phyloP scores from a whole-genome alignment of 2,797 vertebrate genomes.

The Netta rufina region DNA sequence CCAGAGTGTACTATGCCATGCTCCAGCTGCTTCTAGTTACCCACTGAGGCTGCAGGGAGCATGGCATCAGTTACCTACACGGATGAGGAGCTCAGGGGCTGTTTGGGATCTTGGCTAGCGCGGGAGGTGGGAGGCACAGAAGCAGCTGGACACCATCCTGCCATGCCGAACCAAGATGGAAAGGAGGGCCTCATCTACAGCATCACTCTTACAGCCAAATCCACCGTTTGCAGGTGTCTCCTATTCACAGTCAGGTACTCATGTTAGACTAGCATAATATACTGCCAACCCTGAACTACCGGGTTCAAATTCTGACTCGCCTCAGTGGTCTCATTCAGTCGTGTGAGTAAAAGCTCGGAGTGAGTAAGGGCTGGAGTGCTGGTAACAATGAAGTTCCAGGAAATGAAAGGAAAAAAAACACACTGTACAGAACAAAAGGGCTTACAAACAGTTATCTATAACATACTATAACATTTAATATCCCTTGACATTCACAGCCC shows the following conservation, averaged over 20 bases:
- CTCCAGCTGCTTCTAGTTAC: neutral
- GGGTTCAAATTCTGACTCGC: neutral
- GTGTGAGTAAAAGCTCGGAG: neutral
- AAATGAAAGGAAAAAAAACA: neutral
- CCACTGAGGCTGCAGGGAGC: neutral
- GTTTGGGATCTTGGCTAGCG: neutral
- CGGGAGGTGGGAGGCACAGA: neutral
- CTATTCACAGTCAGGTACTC: neutral
- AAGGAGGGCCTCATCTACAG: neutral
- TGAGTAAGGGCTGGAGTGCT: neutral
- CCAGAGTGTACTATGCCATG: neutral
- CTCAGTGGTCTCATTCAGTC: neutral
- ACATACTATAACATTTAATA: neutral
- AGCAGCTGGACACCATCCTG: neutral
- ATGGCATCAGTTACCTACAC: accelerated
- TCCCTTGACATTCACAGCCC: neutral
- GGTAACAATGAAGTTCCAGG: neutral
- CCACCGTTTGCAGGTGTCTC: neutral
- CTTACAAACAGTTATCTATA: neutral
- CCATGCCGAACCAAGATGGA: neutral
- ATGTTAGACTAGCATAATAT: neutral
- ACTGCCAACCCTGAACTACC: neutral
- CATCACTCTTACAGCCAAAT: neutral
- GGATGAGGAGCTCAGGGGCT: neutral
- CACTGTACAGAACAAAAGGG: neutral